Conservation (phyloP, 37 sponge, comb jelly and placozoan species). For the Bolinopsis microptera region DNA sequence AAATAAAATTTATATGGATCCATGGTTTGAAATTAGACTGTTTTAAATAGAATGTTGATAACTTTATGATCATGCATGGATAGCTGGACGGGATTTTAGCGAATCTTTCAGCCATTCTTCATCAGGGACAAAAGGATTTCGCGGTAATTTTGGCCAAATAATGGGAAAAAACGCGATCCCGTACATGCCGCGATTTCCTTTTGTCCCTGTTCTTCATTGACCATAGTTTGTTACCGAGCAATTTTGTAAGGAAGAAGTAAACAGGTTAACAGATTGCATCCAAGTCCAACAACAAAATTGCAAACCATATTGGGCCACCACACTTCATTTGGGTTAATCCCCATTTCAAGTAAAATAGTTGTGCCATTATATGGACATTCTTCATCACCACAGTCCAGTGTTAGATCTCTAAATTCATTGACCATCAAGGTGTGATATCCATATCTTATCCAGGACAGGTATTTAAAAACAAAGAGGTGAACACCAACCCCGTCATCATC, state of each 20-base stretch:
- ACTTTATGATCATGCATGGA: too few relatives aligned
- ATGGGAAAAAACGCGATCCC: too few relatives aligned
- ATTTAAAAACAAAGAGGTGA: not conserved
- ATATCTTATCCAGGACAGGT: not conserved
- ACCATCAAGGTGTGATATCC: not conserved
- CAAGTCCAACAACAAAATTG: not conserved
- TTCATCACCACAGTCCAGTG: not conserved
- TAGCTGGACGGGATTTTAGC: too few relatives aligned
- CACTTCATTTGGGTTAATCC: not conserved
- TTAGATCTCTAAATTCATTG: slow-evolving; percentile 22
- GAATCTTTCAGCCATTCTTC: too few relatives aligned
- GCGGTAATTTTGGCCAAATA: too few relatives aligned
- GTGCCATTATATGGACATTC: not conserved
- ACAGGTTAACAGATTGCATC: not conserved
- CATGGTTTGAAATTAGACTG: too few relatives aligned
- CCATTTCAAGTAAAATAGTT: not conserved
- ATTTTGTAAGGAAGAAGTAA: not conserved
- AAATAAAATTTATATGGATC: too few relatives aligned
- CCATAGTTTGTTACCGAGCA: too few relatives aligned
- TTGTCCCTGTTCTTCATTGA: too few relatives aligned
- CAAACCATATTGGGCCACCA: not conserved
- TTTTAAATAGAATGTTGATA: too few relatives aligned
- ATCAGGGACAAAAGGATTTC: too few relatives aligned
- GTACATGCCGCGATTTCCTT: too few relatives aligned
- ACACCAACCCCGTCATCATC: not conserved